Evolutionary conservation across 1,140 invertebrate species (phyloP), one percentile per base, ranked within the genome.

Genomic region (Steinernema khuongi): DNA sequence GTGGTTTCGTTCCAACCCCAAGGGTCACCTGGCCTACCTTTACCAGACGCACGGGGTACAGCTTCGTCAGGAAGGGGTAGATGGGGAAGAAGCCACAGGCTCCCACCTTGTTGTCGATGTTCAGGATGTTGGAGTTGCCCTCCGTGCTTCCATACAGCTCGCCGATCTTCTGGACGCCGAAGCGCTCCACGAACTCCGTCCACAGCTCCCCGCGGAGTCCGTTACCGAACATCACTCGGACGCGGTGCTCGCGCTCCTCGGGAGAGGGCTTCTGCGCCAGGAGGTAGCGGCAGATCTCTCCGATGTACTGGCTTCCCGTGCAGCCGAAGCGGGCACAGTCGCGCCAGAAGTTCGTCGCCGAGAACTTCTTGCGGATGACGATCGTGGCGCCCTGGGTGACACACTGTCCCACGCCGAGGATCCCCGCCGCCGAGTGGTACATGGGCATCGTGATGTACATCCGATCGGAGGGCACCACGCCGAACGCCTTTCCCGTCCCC

Each of bases 141-240:
- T 99, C 96, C 0, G 95, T 98, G 11, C 94, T 93, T 11, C 95
- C 96, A 85, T 98, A 99, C 87, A 99, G 96, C 86, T 98, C 96
- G 1, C 90, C 90, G 60, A 97, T 92, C 69, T 90, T 87, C 11
- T 89, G 87, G 70, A 97, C 92, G 33, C 91, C 91, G 83, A 97
- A 98, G 67, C 96, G 89, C 17, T 91, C 88, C 0, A 93, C 89
- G 85, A 99, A 99, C 76, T 94, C 90, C 0, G 87, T 87, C 96
- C 96, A 99, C 73, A 99, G 96, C 87, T 97, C 91, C 43, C 93
- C 93, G 71, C 95, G 89, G 22, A 99, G 87, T 0, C 96, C 96
- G 87, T 99, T 99, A 26, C 96, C 96, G 87, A 91, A 96, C 81
- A 96, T 92, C 29, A 94, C 80, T 1, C 77, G 1, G n/a, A 99